Conservation (phyloP, 1,140 invertebrate genomes). For the Pachypsylla venusta region DNA sequence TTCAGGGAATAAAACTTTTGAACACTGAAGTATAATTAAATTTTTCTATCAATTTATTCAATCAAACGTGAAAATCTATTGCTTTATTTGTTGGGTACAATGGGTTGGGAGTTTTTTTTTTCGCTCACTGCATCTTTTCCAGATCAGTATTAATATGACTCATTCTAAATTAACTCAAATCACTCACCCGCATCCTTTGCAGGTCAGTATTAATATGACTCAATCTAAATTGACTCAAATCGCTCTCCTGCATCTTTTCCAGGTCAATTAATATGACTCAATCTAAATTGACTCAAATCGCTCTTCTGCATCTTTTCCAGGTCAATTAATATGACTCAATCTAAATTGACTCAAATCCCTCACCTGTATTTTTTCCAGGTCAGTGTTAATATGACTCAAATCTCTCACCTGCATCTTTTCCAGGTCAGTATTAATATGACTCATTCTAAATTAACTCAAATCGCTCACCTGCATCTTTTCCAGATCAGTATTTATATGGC, state of each 20-base stretch:
- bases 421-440: conserved; percentile 24
- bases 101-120: background rate
- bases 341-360: conserved; percentile 30
- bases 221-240: conserved; percentile 30
- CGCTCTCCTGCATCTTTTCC: conserved; percentile 24
- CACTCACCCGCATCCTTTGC: conserved; percentile 24
- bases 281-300: conserved; percentile 30
- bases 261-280: conserved; percentile 24
- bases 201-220: conserved; percentile 25
- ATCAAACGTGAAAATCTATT: background rate
- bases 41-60: background rate
- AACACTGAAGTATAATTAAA: background rate
- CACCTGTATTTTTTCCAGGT: conserved; percentile 25
- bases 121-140: background rate
- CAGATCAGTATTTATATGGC: conserved; percentile 24
- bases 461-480: conserved; percentile 25
- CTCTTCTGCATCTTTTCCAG: conserved; percentile 25
- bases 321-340: conserved; percentile 23
- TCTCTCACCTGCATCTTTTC: conserved; percentile 25
- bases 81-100: background rate
- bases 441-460: conserved; percentile 33
- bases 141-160: background rate
- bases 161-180: background rate
- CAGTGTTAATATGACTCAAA: conserved; percentile 24
- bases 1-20: too few relatives aligned